Base-by-base conservation (phyloP, 1,140 invertebrate genomes). In the Asobara japonica region DNA sequence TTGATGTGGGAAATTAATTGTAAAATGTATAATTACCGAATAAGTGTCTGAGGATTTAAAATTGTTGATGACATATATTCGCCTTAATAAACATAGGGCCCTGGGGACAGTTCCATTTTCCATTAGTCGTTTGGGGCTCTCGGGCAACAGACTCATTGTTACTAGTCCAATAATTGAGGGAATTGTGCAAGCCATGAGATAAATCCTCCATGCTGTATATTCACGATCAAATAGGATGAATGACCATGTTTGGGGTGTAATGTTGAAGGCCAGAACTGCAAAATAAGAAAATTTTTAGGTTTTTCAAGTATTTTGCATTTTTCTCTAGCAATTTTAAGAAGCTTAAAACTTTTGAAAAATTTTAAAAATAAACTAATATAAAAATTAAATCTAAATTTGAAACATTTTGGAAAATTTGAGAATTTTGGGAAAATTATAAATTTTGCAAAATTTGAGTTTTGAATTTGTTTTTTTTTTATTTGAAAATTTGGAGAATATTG, bases 81-180 rank as follows among this genome's bases (percentile, higher is more conserved):
- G 80, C 3, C 77, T 76, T 3, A 90, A 79, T 2, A 89, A 72
- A 33, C 76, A 73, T 11, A 89, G 71, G 0, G 89, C 86, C 29
- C 86, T 82, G 6, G 84, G 72, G 3, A 77, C 71, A 73, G 80
- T 80, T 77, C 89, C 88, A 76, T 75, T 75, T 7, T 80, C 80
- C 68, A 91, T 83, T 2, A 91, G 82, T 72, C 84, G 89, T 76
- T 90, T 91, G 6, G 91, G 90, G 76, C 89, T 91, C 84, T 80
- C 80, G 11, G 86, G 85, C 36, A 86, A 25, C 18, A 84, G 56
- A 60, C 74, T 77, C 29, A 83, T 78, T 27, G 79, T 82, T 0
- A 85, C 22, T 16, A 86, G 73, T 20, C 84, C 83, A 11, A 87
- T 36, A 8, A 86, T 61, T 4, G 83, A 75, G 25, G 84, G 83